Percentiles rank a stretch among this genome's conserved stretches.
These are phyloP conservation scores for Diploscapter pachys DNA, from an alignment of 1,140 invertebrate species.

Conservation along the genomic window DNA sequence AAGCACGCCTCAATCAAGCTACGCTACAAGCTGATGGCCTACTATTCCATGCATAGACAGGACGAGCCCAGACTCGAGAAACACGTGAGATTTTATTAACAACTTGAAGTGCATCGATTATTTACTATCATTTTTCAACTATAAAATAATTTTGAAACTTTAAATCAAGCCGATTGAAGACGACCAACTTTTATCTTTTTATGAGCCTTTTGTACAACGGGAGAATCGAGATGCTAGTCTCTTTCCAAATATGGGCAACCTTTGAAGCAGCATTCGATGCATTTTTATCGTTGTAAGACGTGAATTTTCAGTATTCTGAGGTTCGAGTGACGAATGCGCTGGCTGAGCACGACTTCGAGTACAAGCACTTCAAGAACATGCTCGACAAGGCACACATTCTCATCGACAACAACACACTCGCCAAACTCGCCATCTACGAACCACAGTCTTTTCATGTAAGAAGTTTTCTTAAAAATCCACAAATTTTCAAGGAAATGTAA, in stretches of 20 bases:
- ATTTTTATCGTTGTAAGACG: not conserved
- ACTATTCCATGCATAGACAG: constrained; percentile 49
- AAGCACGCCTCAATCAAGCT: constrained; percentile 38
- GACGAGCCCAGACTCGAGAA: constrained; percentile 46
- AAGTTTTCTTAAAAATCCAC: not conserved
- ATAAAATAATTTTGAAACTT: not conserved
- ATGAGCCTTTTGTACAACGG: not conserved
- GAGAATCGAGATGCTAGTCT: not conserved
- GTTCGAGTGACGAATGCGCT: constrained; percentile 45
- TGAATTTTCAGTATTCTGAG: constrained; percentile 42
- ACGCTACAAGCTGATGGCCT: constrained; percentile 46
- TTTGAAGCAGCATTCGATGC: not conserved
- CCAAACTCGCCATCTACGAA: constrained; percentile 55
- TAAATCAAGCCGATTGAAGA: not conserved
- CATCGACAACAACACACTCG: constrained; percentile 44
- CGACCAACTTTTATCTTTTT: constrained; percentile 11
- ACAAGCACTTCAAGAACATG: constrained; percentile 41
- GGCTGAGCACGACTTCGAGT: constrained; percentile 45
- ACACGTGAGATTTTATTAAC: constrained; percentile 35
- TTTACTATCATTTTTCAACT: constrained; percentile 10
- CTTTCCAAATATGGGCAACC: not conserved
- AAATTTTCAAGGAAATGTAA: not conserved
- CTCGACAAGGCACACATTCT: constrained; percentile 50
- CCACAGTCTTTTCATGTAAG: constrained; percentile 50
- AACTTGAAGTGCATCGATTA: not conserved